Base-by-base conservation (phyloP, 2,797 vertebrate species). In the Oreochromis grahami region DNA sequence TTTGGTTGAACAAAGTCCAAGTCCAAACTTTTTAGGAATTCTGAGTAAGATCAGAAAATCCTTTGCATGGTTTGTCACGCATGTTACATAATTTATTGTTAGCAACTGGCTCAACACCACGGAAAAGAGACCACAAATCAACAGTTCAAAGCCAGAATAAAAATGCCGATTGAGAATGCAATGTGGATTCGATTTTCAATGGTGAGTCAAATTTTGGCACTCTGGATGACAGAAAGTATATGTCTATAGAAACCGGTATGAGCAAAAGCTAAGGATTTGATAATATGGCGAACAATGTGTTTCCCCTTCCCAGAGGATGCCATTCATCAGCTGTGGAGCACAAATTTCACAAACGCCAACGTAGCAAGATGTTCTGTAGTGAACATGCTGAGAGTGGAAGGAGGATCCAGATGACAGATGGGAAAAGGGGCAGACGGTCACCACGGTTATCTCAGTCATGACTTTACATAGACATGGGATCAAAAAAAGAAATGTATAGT, bases 31-130 rank as follows among this genome's bases (percentile, higher is more conserved):
- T 89, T 88, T 26, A 88, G 78, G 83, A 92, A 86, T 65, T 76
- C 51, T n/a, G 26, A 87, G 74, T 84, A 84, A 93, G 93, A 93
- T 94, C 88, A 90, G 56, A 85, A 53, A 70, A 83, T 72, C 89
- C 82, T 87, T 83, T 88, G 77, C 55, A 74, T 24, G 58, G 15
- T 77, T 58, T 72, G 72, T 90, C 82, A 86, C 7, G 17, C 45
- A 32, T 21, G 63, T 96, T 95, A 90, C 82, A 89, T 87, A 94
- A 95, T 81, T 95, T 94, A 93, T 84, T 88, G 87, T 91, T 86
- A 72, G 80, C 41, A 6, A 29, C 36, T 91, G 91, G 87, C 83
- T 93, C 60, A 51, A 83, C 38, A 82, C 68, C 32, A 72, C 3
- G 26, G 86, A 91, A 86, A 89, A 86, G 84, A 68, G 19, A 68